Percentiles rank a stretch among this genome's conserved stretches.
Conservation (phyloP, 2,888 invertebrate species). For the Fragum sueziense region DNA sequence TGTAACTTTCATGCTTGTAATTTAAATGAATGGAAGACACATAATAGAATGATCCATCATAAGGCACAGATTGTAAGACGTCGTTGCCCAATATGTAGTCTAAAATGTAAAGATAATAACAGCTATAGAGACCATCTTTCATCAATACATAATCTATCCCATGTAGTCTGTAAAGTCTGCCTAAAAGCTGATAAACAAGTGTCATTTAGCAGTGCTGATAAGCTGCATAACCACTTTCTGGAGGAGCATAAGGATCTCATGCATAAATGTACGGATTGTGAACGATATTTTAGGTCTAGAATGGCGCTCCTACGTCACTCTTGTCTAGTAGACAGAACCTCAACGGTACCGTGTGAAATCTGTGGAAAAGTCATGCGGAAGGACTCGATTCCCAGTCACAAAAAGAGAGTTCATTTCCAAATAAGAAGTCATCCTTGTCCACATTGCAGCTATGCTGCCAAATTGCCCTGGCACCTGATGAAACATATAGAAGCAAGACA, state of each 20-base stretch:
- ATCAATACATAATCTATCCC: not conserved
- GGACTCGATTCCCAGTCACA: conserved; percentile 7
- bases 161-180: not conserved
- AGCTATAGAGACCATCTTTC: not conserved
- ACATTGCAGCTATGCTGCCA: conserved; percentile 27
- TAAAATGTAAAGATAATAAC: too few species aligned
- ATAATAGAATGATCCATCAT: not conserved
- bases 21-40: not conserved
- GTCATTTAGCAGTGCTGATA: not conserved
- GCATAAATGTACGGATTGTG: not conserved
- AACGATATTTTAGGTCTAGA: not conserved
- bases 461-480: not conserved
- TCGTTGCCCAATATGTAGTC: not conserved
- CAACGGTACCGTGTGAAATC: not conserved
- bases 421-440: conserved; percentile 21
- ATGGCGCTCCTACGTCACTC: not conserved
- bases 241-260: not conserved
- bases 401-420: conserved; percentile 22
- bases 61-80: not conserved
- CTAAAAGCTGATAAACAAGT: not conserved
- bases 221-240: not conserved
- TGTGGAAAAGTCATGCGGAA: conserved; percentile 3
- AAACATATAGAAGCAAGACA: conserved; percentile 26
- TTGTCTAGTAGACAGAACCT: not conserved
- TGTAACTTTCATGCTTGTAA: conserved; percentile 11